A percentile compares a stretch with the other conserved stretches of the same genome.
phyloP scores from a whole-genome alignment of 1,140 invertebrate species.

The Camponotus pennsylvanicus region DNA sequence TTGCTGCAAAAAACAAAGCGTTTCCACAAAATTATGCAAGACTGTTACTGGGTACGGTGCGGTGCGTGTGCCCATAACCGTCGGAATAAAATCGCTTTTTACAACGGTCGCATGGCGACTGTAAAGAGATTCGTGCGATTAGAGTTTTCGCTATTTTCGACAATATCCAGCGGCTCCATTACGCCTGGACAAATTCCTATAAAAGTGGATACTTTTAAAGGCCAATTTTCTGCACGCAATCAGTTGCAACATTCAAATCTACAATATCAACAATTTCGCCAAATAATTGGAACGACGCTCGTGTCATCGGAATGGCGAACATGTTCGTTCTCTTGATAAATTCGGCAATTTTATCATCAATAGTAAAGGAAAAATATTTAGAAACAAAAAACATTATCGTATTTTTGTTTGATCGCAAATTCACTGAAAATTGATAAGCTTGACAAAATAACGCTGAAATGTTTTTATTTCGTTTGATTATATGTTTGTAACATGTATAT shows the following conservation, averaged over 20 bases:
- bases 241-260: background rate
- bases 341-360: constrained; percentile 18
- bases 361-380: constrained; percentile 21
- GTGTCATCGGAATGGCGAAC: background rate
- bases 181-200: constrained; percentile 22
- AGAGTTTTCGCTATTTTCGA: constrained; percentile 10
- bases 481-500: background rate
- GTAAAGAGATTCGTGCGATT: constrained; percentile 38
- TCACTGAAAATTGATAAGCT: background rate
- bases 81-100: constrained; percentile 40
- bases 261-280: constrained; percentile 31
- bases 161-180: constrained; percentile 21
- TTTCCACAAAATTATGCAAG: constrained; percentile 24
- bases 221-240: background rate
- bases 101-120: background rate
- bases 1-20: constrained; percentile 23
- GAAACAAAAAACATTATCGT: constrained; percentile 19
- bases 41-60: constrained; percentile 3
- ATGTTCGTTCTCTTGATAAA: background rate
- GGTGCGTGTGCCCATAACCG: constrained; percentile 30
- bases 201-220: constrained; percentile 36
- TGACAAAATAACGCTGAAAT: background rate
- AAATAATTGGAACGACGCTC: constrained; percentile 47
- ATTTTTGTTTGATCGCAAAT: background rate
- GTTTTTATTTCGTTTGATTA: background rate